These are phyloP conservation scores for Pelobates cultripes DNA, from an alignment of 2,797 vertebrate species.

Conservation along the genomic window DNA sequence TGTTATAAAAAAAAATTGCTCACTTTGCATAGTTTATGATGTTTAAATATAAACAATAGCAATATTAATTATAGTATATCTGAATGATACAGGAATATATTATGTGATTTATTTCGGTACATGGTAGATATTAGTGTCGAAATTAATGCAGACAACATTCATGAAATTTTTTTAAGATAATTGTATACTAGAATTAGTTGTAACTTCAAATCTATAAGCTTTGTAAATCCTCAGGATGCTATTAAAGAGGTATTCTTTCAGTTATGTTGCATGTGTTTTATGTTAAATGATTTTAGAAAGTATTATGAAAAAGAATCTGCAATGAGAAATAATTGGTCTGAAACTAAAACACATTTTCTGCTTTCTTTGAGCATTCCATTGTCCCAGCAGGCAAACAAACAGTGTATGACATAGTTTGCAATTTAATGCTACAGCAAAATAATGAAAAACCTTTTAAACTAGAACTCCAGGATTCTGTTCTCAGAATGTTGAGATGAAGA, in stretches of 20 bases:
- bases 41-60: too few relatives aligned
- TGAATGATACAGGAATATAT: too few relatives aligned
- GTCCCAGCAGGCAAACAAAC: constrained; percentile 39
- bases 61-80: too few relatives aligned
- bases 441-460: constrained; percentile 48
- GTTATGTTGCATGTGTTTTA: not conserved
- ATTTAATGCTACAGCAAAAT: constrained; percentile 30
- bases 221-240: not conserved
- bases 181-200: not conserved
- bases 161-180: not conserved
- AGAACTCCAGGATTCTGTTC: constrained; percentile 13
- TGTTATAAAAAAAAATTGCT: too few relatives aligned
- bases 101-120: too few relatives aligned
- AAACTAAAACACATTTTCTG: constrained; percentile 25
- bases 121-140: too few relatives aligned
- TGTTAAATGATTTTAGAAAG: not conserved
- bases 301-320: constrained; percentile 3
- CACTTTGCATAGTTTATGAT: too few relatives aligned
- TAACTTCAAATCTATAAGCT: not conserved
- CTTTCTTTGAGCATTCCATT: constrained; percentile 11
- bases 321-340: not conserved
- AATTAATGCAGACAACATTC: too few relatives aligned
- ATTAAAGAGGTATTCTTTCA: too few relatives aligned
- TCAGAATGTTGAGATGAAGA: constrained; percentile 15
- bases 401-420: constrained; percentile 27